These are phyloP conservation scores for Lithophane ornitopus DNA, from an alignment of 2,888 invertebrate genomes.

Conservation along the genomic window DNA sequence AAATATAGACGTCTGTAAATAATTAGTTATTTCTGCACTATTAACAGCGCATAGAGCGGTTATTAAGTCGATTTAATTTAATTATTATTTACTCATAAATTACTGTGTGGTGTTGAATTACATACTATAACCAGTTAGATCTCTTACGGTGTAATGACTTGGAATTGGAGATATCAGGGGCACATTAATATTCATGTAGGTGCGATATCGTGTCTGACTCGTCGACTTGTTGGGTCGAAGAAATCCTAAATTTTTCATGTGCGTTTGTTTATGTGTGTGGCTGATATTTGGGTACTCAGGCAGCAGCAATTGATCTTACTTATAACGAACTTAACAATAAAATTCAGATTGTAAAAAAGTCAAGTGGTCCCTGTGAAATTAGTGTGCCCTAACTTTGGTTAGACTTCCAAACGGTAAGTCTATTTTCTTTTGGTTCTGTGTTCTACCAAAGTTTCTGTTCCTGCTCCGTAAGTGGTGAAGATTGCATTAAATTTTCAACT, in stretches of 20 bases:
- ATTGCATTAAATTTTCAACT: constrained; percentile 46
- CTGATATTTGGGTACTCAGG: background rate
- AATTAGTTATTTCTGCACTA: constrained; percentile 68
- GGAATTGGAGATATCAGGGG: constrained; percentile 39
- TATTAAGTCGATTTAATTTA: constrained; percentile 59
- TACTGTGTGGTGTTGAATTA: constrained; percentile 48
- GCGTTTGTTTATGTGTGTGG: no score
- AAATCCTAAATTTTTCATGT: constrained; percentile 20
- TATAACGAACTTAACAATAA: background rate
- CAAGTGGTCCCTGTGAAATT: background rate
- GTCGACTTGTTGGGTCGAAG: constrained; percentile 6
- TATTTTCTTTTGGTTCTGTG: constrained; percentile 21
- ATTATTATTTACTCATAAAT: constrained; percentile 55
- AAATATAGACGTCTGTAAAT: constrained; percentile 67
- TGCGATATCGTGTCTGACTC: constrained; percentile 21
- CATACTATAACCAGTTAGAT: constrained; percentile 37
- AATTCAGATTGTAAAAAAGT: background rate
- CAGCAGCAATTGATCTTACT: background rate
- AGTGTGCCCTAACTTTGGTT: background rate
- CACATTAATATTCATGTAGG: constrained; percentile 50
- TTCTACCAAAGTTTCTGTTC: background rate
- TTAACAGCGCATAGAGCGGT: constrained; percentile 59
- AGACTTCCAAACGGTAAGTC: background rate
- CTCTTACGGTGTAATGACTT: constrained; percentile 43
- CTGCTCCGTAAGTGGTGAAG: constrained; percentile 23